phyloP scores from a whole-genome alignment of 1,140 invertebrate genomes.

The Anthonomus grandis region DNA sequence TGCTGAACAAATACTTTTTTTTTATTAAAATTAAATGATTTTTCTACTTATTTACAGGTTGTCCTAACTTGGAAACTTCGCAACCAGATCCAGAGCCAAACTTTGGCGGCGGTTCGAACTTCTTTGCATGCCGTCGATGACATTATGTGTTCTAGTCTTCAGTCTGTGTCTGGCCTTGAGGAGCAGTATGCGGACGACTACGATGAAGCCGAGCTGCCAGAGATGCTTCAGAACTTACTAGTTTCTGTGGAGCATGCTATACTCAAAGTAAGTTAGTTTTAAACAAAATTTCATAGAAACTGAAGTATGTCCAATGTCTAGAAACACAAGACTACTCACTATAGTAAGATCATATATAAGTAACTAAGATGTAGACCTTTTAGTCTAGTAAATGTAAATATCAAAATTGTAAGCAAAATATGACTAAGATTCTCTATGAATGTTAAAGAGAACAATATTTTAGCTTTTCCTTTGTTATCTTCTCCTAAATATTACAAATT shows the following conservation, averaged over 20 bases:
- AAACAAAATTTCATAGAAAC: too few relatives aligned
- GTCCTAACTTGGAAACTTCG: constrained; percentile 41
- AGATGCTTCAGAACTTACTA: constrained; percentile 60
- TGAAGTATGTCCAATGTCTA: too few relatives aligned
- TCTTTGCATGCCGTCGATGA: constrained; percentile 36
- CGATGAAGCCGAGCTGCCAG: constrained; percentile 55
- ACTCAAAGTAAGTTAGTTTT: constrained; percentile 50
- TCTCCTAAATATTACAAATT: too few relatives aligned
- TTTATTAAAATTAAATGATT: too few relatives aligned
- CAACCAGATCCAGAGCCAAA: constrained; percentile 38
- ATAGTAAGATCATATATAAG: too few relatives aligned
- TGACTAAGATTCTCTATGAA: too few relatives aligned
- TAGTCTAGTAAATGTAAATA: too few relatives aligned
- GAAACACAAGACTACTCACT: too few relatives aligned
- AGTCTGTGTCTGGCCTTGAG: constrained; percentile 40
- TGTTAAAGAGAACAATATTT: too few relatives aligned
- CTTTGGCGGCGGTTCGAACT: constrained; percentile 41
- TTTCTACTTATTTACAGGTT: constrained; percentile 15
- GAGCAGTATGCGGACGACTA: constrained; percentile 37
- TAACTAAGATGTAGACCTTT: too few relatives aligned
- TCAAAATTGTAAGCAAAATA: too few relatives aligned
- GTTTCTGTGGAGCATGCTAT: constrained; percentile 66
- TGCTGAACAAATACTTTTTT: not conserved
- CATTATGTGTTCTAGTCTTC: constrained; percentile 44
- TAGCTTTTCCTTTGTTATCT: too few relatives aligned